These are phyloP conservation scores for Micropoecilia bifurca DNA, from an alignment of 2,797 vertebrate species.

Conservation along the genomic window DNA sequence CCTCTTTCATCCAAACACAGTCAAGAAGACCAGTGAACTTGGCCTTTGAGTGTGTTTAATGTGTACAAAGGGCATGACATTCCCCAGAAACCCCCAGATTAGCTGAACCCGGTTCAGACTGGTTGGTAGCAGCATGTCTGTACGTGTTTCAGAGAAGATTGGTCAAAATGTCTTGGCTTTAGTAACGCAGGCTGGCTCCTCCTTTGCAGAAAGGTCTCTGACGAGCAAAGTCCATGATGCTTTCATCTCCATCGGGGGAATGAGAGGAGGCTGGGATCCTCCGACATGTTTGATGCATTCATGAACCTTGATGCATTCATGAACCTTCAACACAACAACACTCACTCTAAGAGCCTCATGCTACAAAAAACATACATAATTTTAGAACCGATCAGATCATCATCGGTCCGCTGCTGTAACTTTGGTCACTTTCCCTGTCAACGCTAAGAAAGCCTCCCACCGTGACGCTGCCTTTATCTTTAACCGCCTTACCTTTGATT, in stretches of 20 bases:
- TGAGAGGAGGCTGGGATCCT: conserved; percentile 52
- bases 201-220: conserved; percentile 53
- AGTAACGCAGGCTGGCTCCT: conserved; percentile 57
- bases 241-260: conserved; percentile 46
- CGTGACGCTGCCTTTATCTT: neutral
- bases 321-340: neutral
- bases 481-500: too few relatives aligned
- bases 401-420: neutral
- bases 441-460: neutral
- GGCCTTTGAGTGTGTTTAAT: conserved; percentile 52
- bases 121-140: conserved; percentile 18
- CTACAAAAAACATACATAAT: neutral
- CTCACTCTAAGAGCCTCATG: neutral
- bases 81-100: conserved; percentile 63
- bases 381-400: neutral
- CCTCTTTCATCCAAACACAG: conserved; percentile 67
- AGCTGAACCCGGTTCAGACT: conserved; percentile 55
- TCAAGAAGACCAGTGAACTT: conserved; percentile 77
- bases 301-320: conserved; percentile 4
- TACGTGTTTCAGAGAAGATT: conserved; percentile 38
- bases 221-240: conserved; percentile 37
- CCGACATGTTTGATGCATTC: conserved; percentile 20
- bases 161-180: conserved; percentile 41
- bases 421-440: neutral
- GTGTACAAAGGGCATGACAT: conserved; percentile 49